A percentile compares a stretch with the other conserved stretches of the same genome.
These are phyloP conservation scores for Otus scops DNA, from an alignment of 2,797 vertebrate genomes.

Conservation along the genomic window DNA sequence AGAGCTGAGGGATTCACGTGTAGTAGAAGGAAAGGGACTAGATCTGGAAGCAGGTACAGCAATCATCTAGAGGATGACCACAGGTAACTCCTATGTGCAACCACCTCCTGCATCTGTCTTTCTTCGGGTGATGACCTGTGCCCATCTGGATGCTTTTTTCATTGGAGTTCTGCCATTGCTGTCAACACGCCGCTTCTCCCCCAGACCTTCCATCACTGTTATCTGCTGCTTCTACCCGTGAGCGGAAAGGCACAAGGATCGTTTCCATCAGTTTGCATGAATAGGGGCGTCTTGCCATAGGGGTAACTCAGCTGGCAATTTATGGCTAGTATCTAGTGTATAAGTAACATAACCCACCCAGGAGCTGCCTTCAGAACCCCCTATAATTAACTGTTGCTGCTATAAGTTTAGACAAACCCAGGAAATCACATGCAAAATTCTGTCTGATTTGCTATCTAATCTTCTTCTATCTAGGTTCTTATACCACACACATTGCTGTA, in stretches of 20 bases:
- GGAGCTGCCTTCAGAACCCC: background rate
- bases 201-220: background rate
- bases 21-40: background rate
- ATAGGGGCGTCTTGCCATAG: background rate
- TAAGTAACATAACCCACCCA: background rate
- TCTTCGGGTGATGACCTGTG: background rate
- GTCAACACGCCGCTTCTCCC: background rate
- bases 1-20: background rate
- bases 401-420: slow-evolving; percentile 56
- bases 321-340: background rate
- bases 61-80: background rate
- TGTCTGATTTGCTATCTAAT: slow-evolving; percentile 46
- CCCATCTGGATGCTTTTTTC: background rate
- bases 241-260: background rate
- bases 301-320: background rate
- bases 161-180: background rate
- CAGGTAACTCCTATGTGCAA: background rate
- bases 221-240: background rate
- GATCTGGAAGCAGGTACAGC: background rate
- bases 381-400: slow-evolving; percentile 42
- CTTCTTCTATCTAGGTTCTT: slow-evolving; percentile 53
- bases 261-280: background rate
- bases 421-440: slow-evolving; percentile 60
- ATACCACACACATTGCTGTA: slow-evolving; percentile 54
- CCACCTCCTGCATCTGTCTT: background rate